Base-by-base conservation (phyloP, 64 coral and sea anemone species). In the Pocillopora damicornis region DNA sequence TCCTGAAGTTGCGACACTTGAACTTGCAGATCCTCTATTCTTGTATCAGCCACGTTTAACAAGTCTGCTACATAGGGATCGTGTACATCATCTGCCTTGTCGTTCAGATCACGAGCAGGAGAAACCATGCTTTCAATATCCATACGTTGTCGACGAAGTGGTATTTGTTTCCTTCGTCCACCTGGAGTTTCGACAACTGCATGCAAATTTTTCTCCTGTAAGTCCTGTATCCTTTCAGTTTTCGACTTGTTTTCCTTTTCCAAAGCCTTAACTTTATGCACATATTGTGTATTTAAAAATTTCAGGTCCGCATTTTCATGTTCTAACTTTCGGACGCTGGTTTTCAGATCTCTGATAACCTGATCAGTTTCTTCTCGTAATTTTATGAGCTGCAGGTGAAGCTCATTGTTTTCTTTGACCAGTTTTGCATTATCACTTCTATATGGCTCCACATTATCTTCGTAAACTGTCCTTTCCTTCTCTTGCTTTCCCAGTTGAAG, bases 231-330 rank as follows among this genome's bases (percentile, higher is more conserved):
- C 79, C 93, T 92, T 20, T 93, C 88, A 80, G 97, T 99, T 68
- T 99, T 99, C 17, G 81, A 60, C 62, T 92, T 99, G 76, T 79
- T 86, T 75, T 99, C 97, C 68, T 95, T 99, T 60, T 99, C 97
- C 69, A 99, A 78, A 63, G 93, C 97, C 88, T 99, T 99, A 35
- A 99, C 97, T 87, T 99, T 99, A 80, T 99, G 97, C 68, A 99
- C 97, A 81, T 99, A 99, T 60, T 99, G 97, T 61, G 97, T 99
- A 88, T 99, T 99, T 25, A 99, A 61, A 84, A 99, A 99, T 88
- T 99, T 99, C 11, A 99, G 75, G 78, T 99, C 97, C 35, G 97
- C 97, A 94, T 88, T 99, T 61, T 99, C 97, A 35, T 99, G 97
- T 84, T 99, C 97, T 60, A 99, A 45, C 63, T 99, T 99, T 86